Base-by-base conservation (phyloP, 1,140 invertebrate species). In the Belonocnema kinseyi region DNA sequence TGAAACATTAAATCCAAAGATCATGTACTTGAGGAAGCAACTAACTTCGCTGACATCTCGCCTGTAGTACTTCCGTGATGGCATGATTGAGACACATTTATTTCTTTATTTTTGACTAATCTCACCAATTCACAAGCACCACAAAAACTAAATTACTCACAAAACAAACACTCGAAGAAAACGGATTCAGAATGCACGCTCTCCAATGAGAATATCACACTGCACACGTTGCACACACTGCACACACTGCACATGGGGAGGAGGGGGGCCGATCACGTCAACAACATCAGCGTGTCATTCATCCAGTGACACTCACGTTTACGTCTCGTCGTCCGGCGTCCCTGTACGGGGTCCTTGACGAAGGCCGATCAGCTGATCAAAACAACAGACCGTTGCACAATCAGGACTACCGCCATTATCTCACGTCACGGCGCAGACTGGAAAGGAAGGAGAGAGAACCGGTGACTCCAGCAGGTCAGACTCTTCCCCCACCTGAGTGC, bases 1-100 rank as follows among this genome's bases (percentile, higher is more conserved):
- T 84, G 99, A 92, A 80, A 99, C 97, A 93, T 99, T 99, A 92
- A 98, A 98, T 89, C 96, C 95, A 92, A 99, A 99, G 85, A 99
- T 98, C 89, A 98, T 94, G 93, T 99, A 99, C 93, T 99, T 99
- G 71, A 99, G 93, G 91, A 97, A 98, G 93, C 97, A 98, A 93
- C 97, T 98, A 86, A 99, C 97, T 96, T 99, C 98, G 90, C 95
- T 97, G 80, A 96, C 96, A 90, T 97, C 96, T 86, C 96, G 93
- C 88, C 96, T 92, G 91, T 96, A 95, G 92, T 96, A 96, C 85
- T 95, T 89, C 71, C 92, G 77, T 56, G 86, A 82, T 74, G 87
- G 87, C 87, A 88, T 88, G 85, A 77, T 81, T 86, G 81, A 82
- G 73, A 83, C 78, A 87, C 85, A 87, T 85, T 82, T 84, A 87